Percentiles rank a stretch among this genome's conserved stretches.
phyloP scores from a whole-genome alignment of 2,888 invertebrate genomes.

The Caenorhabditis angaria region DNA sequence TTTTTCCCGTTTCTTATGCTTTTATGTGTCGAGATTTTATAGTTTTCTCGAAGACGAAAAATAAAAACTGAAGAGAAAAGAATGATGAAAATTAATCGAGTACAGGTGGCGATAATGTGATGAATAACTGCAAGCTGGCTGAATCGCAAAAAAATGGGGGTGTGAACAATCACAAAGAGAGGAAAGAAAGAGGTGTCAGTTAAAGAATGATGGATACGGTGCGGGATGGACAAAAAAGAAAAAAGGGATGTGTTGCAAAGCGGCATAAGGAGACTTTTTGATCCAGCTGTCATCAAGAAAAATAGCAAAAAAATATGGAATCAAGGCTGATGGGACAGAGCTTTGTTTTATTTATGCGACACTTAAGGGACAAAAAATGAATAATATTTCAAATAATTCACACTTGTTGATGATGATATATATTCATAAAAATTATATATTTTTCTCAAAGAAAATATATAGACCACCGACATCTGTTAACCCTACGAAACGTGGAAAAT shows the following conservation, averaged over 20 bases:
- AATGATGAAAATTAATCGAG: slow-evolving; percentile 10
- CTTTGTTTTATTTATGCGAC: neutral
- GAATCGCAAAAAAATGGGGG: neutral
- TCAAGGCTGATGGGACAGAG: slow-evolving; percentile 24
- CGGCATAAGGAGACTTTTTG: slow-evolving; percentile 38
- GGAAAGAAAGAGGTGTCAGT: slow-evolving; percentile 39
- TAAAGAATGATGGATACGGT: slow-evolving; percentile 49
- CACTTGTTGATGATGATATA: neutral
- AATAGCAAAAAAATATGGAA: slow-evolving; percentile 28
- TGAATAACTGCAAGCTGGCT: slow-evolving; percentile 18
- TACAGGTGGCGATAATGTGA: slow-evolving; percentile 43
- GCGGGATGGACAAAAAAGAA: slow-evolving; percentile 29
- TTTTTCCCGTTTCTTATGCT: neutral
- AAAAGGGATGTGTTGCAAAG: slow-evolving; percentile 8
- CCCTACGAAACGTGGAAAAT: too few relatives aligned
- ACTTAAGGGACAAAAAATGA: neutral
- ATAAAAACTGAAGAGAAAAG: neutral
- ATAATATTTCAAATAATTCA: neutral
- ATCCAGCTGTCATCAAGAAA: slow-evolving; percentile 50
- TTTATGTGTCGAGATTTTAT: neutral
- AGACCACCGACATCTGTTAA: too few relatives aligned
- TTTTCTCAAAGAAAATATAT: too few relatives aligned
- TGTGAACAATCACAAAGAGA: slow-evolving; percentile 17
- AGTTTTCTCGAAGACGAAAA: neutral
- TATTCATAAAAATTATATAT: too few relatives aligned